Conservation (phyloP, 2,113 vertebrate genomes). For the Oryzias woworae region DNA sequence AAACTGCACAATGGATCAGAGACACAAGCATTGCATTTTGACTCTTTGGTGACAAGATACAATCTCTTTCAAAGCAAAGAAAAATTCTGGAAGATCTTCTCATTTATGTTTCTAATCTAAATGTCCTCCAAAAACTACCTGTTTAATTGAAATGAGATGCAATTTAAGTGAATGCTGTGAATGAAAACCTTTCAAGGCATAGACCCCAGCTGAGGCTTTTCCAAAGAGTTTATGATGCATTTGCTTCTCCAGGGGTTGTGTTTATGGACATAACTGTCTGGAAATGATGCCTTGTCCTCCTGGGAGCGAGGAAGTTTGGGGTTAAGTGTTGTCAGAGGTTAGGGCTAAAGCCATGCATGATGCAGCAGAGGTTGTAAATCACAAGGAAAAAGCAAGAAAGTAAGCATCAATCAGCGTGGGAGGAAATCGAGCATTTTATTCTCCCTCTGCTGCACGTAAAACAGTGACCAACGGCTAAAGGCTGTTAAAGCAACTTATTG, state of each 20-base stretch:
- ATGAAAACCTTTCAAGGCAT: constrained; percentile 1
- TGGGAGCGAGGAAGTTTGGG: constrained; percentile 18
- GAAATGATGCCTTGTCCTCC: constrained; percentile 28
- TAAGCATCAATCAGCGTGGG: constrained; percentile 33
- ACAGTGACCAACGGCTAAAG: constrained; percentile 42
- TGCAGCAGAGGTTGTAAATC: constrained; percentile 56
- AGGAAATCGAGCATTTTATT: constrained; percentile 53
- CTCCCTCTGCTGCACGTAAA: constrained; percentile 44
- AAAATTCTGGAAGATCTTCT: no score
- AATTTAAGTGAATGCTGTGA: no score
- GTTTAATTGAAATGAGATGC: no score
- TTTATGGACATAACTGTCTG: constrained; percentile 36
- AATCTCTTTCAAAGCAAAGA: no score
- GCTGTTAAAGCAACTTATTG: constrained; percentile 8
- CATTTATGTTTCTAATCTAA: no score
- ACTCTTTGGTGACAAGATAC: no score
- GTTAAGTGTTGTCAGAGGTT: constrained; percentile 62
- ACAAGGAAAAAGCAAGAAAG: constrained; percentile 41
- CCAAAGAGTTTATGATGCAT: constrained; percentile 32
- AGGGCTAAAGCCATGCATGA: constrained; percentile 45
- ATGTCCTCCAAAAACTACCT: no score
- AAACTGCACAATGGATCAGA: no score
- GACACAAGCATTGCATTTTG: no score
- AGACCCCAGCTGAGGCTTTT: constrained; percentile 8
- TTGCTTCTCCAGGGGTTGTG: constrained; percentile 22